Percentiles rank a stretch among this genome's conserved stretches.
Conservation (phyloP, 1,140 invertebrate species). For the Triops longicaudatus region DNA sequence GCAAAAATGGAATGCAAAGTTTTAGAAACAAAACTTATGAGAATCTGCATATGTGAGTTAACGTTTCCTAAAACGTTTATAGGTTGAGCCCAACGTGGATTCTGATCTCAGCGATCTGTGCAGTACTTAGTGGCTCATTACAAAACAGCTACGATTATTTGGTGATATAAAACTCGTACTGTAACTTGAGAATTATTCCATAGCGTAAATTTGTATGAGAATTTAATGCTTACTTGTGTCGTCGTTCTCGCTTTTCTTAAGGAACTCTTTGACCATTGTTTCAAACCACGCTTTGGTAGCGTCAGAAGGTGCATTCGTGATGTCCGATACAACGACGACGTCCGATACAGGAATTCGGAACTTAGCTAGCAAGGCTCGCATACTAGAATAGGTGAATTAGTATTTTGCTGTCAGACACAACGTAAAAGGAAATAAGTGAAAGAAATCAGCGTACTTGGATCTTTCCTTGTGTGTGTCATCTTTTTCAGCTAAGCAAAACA, state of each 20-base stretch:
- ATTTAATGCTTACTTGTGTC: background rate
- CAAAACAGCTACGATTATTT: no score
- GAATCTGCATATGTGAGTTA: no score
- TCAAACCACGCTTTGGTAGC: slow-evolving; percentile 42
- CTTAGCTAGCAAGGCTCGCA: slow-evolving; percentile 51
- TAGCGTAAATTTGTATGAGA: no score
- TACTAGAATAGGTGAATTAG: slow-evolving; percentile 35
- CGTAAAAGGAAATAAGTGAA: background rate
- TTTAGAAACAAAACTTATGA: no score
- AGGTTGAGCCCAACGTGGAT: no score
- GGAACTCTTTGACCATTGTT: slow-evolving; percentile 38
- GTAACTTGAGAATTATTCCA: no score
- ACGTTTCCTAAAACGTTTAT: no score
- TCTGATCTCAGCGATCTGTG: no score
- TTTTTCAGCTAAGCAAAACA: slow-evolving; percentile 49
- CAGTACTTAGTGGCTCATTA: no score
- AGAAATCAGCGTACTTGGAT: slow-evolving; percentile 38
- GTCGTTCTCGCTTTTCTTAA: slow-evolving; percentile 3
- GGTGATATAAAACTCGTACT: no score
- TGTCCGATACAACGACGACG: slow-evolving; percentile 46
- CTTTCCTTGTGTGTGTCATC: slow-evolving; percentile 47
- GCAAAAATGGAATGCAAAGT: no score
- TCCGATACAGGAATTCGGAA: slow-evolving; percentile 55
- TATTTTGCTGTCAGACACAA: background rate
- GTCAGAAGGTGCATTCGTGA: slow-evolving; percentile 43